These are phyloP conservation scores for Eumacrocentrus americanus DNA, from an alignment of 2,888 invertebrate species.

Conservation along the genomic window DNA sequence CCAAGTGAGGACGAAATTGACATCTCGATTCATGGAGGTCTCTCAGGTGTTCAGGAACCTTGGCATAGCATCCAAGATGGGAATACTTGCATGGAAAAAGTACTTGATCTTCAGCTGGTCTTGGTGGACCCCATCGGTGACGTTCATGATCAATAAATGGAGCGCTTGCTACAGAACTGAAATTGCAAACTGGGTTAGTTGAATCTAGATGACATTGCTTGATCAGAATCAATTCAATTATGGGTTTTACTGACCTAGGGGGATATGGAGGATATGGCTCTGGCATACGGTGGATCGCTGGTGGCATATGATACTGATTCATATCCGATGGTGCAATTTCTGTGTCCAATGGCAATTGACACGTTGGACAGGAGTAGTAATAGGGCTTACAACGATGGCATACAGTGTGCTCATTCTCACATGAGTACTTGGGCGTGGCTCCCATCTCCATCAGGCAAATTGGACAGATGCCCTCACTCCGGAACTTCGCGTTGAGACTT, in stretches of 20 bases:
- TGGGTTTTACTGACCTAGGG: conserved; percentile 24
- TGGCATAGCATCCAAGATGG: conserved; percentile 49
- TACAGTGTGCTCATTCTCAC: conserved; percentile 46
- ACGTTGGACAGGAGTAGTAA: conserved; percentile 51
- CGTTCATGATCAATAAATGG: conserved; percentile 48
- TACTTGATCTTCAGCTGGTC: conserved; percentile 39
- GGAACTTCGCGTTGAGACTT: conserved; percentile 47
- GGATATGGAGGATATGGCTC: conserved; percentile 40
- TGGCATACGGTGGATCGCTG: conserved; percentile 43
- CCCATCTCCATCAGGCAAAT: conserved; percentile 52
- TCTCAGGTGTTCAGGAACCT: conserved; percentile 34
- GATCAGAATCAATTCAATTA: not conserved
- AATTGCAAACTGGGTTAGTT: too few species aligned
- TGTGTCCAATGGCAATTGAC: conserved; percentile 41
- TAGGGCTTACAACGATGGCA: conserved; percentile 55
- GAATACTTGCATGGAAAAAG: conserved; percentile 45
- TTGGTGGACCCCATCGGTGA: conserved; percentile 29
- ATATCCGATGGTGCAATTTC: conserved; percentile 33
- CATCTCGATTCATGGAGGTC: conserved; percentile 44
- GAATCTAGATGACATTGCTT: not conserved
- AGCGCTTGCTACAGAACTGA: conserved; percentile 41
- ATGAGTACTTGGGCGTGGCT: conserved; percentile 44
- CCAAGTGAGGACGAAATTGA: conserved; percentile 50
- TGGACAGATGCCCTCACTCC: conserved; percentile 49
- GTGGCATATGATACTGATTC: conserved; percentile 34